Base-by-base conservation (phyloP, 2,888 invertebrate genomes). In the Lasioglossum pauxillum region DNA sequence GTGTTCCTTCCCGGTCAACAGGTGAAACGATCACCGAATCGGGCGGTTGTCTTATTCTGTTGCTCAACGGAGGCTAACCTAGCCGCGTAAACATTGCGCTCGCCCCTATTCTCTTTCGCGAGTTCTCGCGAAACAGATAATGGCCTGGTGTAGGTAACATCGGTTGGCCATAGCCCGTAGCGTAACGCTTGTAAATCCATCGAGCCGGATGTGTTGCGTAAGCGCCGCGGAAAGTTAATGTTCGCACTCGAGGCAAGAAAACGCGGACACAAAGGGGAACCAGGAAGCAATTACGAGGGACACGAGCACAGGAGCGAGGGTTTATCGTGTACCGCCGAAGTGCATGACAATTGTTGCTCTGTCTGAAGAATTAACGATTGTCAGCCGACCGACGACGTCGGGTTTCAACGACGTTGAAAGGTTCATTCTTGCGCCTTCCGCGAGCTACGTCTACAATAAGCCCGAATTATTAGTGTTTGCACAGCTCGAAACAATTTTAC, bases 181-280 rank as follows among this genome's bases (percentile, higher is more conserved):
- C 31, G 53, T 79, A 74, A 80, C 71, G 69, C 60, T 49, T 60
- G 72, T 53, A 87, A 85, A 87, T 87, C 83, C 74, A 76, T 87
- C 72, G 81, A 89, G 83, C 87, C 85, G 89, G 89, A 89, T 80
- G 76, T 76, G 83, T 87, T 89, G 89, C 87, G 85, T 83, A 89
- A 89, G 27, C 79, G 67, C 75, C 49, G 77, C 44, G 75, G 49
- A 31, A 31, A 69, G 78, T 80, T 82, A 82, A 80, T 78, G 75
- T 53, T 57, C 49, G 74, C 14, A 53, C 41, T 64, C n/a, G 60
- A 69, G 35, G 57, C 57, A 77, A 41, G 84, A 64, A 78, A 71
- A 88, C 71, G 74, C 57, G 78, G 64, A 44, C 77, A 77, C 76
- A 77, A 82, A 69, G 72, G 75, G 53, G 82, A 49, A 83, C 81